A percentile compares a stretch with the other conserved stretches of the same genome.
phyloP scores from a whole-genome alignment of 2,113 vertebrate genomes.

The Oostethus manadensis region DNA sequence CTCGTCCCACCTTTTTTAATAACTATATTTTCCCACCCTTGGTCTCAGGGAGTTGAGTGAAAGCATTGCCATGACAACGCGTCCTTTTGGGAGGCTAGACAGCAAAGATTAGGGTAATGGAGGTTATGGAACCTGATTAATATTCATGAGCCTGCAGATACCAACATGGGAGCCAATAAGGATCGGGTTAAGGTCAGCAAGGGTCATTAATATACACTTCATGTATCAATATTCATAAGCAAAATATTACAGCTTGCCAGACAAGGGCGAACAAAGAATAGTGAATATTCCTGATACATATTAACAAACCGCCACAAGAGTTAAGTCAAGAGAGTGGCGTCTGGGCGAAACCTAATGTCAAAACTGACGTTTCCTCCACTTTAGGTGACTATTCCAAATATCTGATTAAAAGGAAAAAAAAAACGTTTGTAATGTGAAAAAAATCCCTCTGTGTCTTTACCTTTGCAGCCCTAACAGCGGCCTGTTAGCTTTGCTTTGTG shows the following conservation, averaged over 20 bases:
- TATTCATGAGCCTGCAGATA: constrained; percentile 80
- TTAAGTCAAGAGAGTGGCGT: constrained; percentile 57
- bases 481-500: constrained; percentile 56
- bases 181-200: constrained; percentile 81
- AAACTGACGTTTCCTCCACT: constrained; percentile 30
- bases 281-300: constrained; percentile 77
- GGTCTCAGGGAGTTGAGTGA: constrained; percentile 75
- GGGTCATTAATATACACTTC: constrained; percentile 84
- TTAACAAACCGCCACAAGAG: constrained; percentile 70
- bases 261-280: constrained; percentile 80
- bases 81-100: constrained; percentile 80
- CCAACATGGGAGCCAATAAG: constrained; percentile 79
- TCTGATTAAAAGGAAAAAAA: too few relatives aligned
- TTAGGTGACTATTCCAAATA: constrained; percentile 40
- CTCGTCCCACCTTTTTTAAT: constrained; percentile 55
- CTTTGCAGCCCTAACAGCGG: constrained; percentile 55
- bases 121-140: constrained; percentile 80
- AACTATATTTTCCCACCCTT: constrained; percentile 68
- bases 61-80: constrained; percentile 78
- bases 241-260: constrained; percentile 82
- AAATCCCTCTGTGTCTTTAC: constrained; percentile 32
- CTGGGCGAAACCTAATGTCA: constrained; percentile 55
- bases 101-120: constrained; percentile 85
- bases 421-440: constrained; percentile 20
- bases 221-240: constrained; percentile 83